Evolutionary conservation across 2,113 vertebrate genomes (phyloP).

Genomic region (Vulpes lagopus): DNA sequence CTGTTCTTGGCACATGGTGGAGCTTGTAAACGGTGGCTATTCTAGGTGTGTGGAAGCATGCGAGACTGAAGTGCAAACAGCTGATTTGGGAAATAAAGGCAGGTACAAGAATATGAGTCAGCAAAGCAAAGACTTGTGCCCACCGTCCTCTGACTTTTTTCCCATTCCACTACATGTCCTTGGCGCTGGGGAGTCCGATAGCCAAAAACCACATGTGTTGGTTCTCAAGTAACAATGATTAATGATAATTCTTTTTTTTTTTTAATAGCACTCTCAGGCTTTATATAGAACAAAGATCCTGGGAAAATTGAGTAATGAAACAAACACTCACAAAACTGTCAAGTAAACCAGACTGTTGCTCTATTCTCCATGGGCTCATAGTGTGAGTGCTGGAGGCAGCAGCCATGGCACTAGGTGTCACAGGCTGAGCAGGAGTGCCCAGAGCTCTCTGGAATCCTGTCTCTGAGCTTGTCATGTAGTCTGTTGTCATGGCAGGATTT

Average conservation of each 20-base stretch:
- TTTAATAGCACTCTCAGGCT: background rate
- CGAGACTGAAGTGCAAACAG: background rate
- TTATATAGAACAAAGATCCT: background rate
- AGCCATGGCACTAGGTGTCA: background rate
- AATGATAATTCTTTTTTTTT: background rate
- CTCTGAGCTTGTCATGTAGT: accelerated
- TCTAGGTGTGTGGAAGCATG: background rate
- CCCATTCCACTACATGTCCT: background rate
- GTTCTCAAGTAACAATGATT: background rate
- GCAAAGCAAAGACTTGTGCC: background rate
- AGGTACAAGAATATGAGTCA: too few species aligned
- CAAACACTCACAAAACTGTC: background rate
- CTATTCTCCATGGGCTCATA: background rate
- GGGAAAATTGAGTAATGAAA: background rate
- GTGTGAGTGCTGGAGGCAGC: background rate
- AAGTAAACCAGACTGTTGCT: background rate
- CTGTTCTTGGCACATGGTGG: background rate
- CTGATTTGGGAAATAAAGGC: background rate
- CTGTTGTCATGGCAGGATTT: background rate
- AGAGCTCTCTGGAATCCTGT: too few species aligned
- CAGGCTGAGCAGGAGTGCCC: accelerated
- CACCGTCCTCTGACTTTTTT: accelerated
- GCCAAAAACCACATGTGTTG: background rate
- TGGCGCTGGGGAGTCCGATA: too few species aligned
- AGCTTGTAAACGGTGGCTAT: background rate